Conservation (phyloP, 2,113 vertebrate species). For the Zosterops borbonicus region DNA sequence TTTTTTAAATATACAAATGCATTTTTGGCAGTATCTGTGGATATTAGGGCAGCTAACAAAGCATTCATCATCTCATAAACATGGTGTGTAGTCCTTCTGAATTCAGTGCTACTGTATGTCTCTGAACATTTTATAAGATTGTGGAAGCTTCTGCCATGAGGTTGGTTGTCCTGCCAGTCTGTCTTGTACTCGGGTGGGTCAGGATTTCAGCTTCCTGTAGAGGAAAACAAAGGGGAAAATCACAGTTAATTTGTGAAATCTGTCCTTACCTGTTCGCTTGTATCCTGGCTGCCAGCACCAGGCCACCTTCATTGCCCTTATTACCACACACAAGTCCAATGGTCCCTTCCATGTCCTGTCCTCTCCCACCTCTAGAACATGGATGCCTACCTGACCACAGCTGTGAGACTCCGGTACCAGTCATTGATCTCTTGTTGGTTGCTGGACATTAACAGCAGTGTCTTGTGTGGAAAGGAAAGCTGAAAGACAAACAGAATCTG, state of each 20-base stretch:
- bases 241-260: background rate
- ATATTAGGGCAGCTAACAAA: background rate
- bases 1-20: background rate
- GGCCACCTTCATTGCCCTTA: background rate
- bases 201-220: constrained; percentile 75
- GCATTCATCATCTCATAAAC: background rate
- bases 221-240: background rate
- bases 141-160: background rate
- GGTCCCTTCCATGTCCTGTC: background rate
- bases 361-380: background rate
- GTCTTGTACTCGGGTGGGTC: background rate
- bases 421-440: constrained; percentile 86
- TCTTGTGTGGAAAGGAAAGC: constrained; percentile 88
- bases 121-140: background rate
- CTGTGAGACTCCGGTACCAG: constrained; percentile 84
- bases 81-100: rapidly evolving
- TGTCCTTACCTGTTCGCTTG: background rate
- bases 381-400: constrained; percentile 78
- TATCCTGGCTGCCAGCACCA: background rate
- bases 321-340: background rate
- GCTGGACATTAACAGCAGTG: constrained; percentile 89
- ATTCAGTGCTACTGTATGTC: background rate
- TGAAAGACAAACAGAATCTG: constrained; percentile 61
- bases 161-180: background rate
- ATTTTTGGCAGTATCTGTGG: background rate